phyloP scores from a whole-genome alignment of 2,888 invertebrate genomes.

The Cheilosia urbana region DNA sequence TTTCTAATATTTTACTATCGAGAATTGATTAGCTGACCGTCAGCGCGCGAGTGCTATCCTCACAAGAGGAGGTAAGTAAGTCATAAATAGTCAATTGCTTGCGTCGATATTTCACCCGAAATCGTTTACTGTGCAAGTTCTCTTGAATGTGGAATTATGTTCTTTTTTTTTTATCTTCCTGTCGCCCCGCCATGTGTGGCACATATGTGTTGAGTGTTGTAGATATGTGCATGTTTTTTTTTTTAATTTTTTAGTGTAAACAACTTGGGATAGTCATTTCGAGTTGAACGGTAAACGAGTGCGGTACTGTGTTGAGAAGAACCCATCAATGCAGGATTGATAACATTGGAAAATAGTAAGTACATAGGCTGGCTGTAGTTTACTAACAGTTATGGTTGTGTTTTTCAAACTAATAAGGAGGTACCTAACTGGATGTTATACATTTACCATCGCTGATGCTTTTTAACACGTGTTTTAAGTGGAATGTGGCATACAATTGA shows the following conservation, averaged over 20 bases:
- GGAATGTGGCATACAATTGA: no score
- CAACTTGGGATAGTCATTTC: slow-evolving; percentile 54
- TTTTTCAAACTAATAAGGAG: no score
- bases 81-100: slow-evolving; percentile 74
- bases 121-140: slow-evolving; percentile 46
- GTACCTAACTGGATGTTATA: no score
- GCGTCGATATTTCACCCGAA: slow-evolving; percentile 70
- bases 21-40: slow-evolving; percentile 41
- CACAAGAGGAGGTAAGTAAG: slow-evolving; percentile 34
- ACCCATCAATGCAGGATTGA: background rate
- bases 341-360: background rate
- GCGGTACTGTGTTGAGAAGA: slow-evolving; percentile 19
- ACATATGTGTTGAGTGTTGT: slow-evolving; percentile 59
- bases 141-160: slow-evolving; percentile 63
- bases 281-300: slow-evolving; percentile 58
- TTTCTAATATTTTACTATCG: slow-evolving; percentile 62
- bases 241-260: slow-evolving; percentile 33
- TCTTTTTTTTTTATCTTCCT: slow-evolving; percentile 45
- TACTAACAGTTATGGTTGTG: background rate
- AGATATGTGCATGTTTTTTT: slow-evolving; percentile 44
- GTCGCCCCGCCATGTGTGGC: slow-evolving; percentile 54
- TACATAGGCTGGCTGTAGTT: background rate
- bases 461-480: no score
- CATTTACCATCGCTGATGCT: no score
- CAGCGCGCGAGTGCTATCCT: slow-evolving; percentile 1